Conservation (phyloP, 2,797 vertebrate genomes). For the Odontamblyopus lacepedii region DNA sequence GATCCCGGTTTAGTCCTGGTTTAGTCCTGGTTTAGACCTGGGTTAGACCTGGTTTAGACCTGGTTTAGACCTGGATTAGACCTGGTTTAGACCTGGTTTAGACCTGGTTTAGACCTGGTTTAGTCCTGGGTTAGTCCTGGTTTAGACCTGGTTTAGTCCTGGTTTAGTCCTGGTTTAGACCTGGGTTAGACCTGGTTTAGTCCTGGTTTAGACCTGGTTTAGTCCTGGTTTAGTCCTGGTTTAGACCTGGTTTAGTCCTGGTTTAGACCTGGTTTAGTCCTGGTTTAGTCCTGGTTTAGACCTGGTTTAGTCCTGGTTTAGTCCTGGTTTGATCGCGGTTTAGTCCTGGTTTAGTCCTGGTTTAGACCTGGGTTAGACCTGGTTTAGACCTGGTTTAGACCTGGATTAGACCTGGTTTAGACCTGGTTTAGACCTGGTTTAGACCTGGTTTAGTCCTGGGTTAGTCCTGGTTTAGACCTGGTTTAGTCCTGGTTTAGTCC, state of each 20-base stretch:
- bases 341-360: too few relatives aligned
- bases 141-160: too few relatives aligned
- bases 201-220: neutral
- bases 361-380: too few relatives aligned
- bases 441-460: neutral
- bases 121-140: too few relatives aligned
- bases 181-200: neutral
- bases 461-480: slow-evolving; percentile 2
- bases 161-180: neutral
- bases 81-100: too few relatives aligned
- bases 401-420: neutral
- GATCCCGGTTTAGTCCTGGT: neutral
- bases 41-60: neutral
- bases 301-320: too few relatives aligned
- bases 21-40: neutral
- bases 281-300: neutral
- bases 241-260: neutral
- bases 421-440: too few relatives aligned
- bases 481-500: too few relatives aligned
- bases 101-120: too few relatives aligned
- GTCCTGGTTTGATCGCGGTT: too few relatives aligned
- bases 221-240: neutral
- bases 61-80: neutral
- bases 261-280: neutral
- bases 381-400: too few relatives aligned